phyloP scores from a whole-genome alignment of 1,140 invertebrate genomes.

The Rhynchophorus ferrugineus region DNA sequence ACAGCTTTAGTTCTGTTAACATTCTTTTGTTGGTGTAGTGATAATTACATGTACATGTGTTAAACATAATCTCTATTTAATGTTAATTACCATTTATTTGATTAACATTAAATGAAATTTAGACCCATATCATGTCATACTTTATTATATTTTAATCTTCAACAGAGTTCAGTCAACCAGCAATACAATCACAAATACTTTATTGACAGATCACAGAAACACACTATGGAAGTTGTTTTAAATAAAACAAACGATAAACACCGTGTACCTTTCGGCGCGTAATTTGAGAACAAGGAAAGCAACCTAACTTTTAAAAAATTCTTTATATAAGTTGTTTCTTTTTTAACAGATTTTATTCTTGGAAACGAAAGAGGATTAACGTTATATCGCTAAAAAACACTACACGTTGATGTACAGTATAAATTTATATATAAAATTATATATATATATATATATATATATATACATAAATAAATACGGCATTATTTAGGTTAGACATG shows the following conservation, averaged over 20 bases:
- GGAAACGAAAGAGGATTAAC: constrained; percentile 25
- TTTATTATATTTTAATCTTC: too few species aligned
- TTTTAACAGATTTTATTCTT: constrained; percentile 34
- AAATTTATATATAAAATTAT: constrained; percentile 29
- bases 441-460: constrained; percentile 21
- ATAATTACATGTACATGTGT: too few species aligned
- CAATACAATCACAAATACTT: too few species aligned
- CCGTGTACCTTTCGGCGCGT: constrained; percentile 33
- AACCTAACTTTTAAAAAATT: constrained; percentile 10
- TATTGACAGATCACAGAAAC: too few species aligned
- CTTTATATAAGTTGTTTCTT: constrained; percentile 35
- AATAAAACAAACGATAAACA: constrained; percentile 17
- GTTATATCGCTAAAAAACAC: constrained; percentile 17
- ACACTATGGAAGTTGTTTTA: constrained; percentile 2
- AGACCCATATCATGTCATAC: too few species aligned
- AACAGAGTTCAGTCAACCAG: too few species aligned
- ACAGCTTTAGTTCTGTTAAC: too few species aligned
- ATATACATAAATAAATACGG: constrained; percentile 7
- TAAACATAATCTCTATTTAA: too few species aligned
- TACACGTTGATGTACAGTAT: constrained; percentile 29
- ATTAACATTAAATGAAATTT: too few species aligned
- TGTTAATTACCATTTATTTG: too few species aligned
- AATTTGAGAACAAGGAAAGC: constrained; percentile 8
- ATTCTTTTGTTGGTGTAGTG: too few species aligned
- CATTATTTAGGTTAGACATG: too few species aligned